A percentile compares a stretch with the other conserved stretches of the same genome.
phyloP scores from a whole-genome alignment of 2,113 vertebrate genomes.

The Zosterops pallidus region DNA sequence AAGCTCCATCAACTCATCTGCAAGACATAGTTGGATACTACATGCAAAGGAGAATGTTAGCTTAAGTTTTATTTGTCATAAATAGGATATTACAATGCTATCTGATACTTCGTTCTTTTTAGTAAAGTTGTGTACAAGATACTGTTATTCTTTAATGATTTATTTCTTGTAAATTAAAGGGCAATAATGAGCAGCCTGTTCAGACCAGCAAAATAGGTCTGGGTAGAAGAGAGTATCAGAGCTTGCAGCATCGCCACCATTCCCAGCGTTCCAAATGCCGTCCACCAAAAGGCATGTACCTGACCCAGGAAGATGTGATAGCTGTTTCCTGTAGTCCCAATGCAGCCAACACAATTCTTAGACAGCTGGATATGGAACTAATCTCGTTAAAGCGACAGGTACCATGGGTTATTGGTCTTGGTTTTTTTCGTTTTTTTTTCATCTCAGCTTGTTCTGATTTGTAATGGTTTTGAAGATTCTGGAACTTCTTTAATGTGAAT shows the following conservation, averaged over 20 bases:
- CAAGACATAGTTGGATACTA: background rate
- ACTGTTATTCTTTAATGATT: constrained; percentile 50
- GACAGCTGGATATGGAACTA: constrained; percentile 96
- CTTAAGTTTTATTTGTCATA: background rate
- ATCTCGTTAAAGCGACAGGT: constrained; percentile 99
- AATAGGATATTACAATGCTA: background rate
- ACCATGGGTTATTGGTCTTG: constrained; percentile 58
- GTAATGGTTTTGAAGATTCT: constrained; percentile 50
- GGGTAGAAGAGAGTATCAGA: constrained; percentile 94
- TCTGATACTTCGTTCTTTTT: background rate
- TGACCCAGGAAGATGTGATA: constrained; percentile 95
- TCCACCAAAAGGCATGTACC: constrained; percentile 97
- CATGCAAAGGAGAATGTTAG: background rate
- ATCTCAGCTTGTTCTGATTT: constrained; percentile 52
- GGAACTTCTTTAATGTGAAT: constrained; percentile 40
- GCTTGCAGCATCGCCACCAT: constrained; percentile 93
- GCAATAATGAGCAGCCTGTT: constrained; percentile 79
- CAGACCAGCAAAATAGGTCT: constrained; percentile 88
- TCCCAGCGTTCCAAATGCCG: constrained; percentile 93
- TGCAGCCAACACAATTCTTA: constrained; percentile 92
- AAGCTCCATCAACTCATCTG: background rate
- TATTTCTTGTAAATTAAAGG: constrained; percentile 72
- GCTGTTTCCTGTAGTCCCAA: constrained; percentile 93
- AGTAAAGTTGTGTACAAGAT: background rate
- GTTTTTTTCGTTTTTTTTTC: background rate